Percentiles rank a stretch among this genome's conserved stretches.
Evolutionary conservation across 2,797 vertebrate genomes (phyloP).

Genomic region (Pseudocheirus occidentalis): DNA sequence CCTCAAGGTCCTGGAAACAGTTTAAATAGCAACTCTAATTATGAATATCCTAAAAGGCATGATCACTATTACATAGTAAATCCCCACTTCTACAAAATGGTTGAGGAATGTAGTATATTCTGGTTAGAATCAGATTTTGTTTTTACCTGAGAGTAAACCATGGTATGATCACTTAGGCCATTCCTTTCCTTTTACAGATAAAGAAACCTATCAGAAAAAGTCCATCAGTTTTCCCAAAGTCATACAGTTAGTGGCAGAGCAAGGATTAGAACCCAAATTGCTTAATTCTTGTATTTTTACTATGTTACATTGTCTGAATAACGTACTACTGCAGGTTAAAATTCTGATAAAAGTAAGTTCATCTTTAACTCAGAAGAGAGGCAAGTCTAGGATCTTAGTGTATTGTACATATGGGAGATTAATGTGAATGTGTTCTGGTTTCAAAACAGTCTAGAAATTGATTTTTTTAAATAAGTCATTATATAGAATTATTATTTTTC

Average conservation of each 20-base stretch:
- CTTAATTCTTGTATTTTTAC: background rate
- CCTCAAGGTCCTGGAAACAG: background rate
- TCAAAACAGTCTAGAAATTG: background rate
- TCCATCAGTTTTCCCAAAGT: background rate
- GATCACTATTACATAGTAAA: background rate
- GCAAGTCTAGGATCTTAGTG: background rate
- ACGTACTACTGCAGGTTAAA: background rate
- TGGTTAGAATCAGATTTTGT: background rate
- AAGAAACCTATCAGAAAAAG: background rate
- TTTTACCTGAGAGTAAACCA: background rate
- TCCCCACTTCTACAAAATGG: background rate
- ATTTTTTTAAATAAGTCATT: background rate
- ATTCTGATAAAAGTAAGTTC: background rate
- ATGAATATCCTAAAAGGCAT: background rate
- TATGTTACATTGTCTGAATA: background rate
- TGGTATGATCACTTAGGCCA: background rate
- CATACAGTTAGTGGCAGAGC: background rate
- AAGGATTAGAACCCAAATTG: background rate
- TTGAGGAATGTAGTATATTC: background rate
- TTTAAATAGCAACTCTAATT: no score
- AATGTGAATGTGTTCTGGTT: background rate
- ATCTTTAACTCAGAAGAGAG: background rate
- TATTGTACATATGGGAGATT: background rate
- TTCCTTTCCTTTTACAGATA: background rate
- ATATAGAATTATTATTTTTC: background rate